A percentile compares a stretch with the other conserved stretches of the same genome.
phyloP scores from a whole-genome alignment of 2,113 vertebrate species.

The Elanus axillaris region DNA sequence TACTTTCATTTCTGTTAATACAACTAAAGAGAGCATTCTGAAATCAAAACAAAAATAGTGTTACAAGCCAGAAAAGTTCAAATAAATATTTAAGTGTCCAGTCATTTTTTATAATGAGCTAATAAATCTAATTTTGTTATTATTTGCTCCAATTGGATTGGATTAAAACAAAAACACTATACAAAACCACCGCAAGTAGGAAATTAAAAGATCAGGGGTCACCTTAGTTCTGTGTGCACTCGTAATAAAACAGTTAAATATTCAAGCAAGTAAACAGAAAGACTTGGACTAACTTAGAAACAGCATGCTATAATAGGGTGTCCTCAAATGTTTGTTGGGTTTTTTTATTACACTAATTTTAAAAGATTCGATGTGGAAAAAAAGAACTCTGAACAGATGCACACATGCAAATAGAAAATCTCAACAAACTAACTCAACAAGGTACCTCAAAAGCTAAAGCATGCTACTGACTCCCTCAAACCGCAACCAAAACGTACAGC shows the following conservation, averaged over 20 bases:
- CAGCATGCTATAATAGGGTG: not conserved
- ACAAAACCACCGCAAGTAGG: not conserved
- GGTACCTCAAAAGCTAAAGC: not conserved
- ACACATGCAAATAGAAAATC: not conserved
- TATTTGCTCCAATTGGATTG: not conserved
- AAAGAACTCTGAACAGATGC: not conserved
- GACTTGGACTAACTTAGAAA: not conserved
- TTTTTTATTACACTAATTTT: not conserved
- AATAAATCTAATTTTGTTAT: not conserved
- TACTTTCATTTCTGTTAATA: slow-evolving; percentile 99
- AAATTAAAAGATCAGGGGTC: not conserved
- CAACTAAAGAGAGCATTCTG: slow-evolving; percentile 98
- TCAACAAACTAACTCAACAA: not conserved
- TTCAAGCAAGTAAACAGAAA: not conserved
- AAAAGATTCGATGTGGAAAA: not conserved
- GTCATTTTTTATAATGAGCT: not conserved
- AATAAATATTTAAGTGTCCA: not conserved
- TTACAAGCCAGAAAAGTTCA: slow-evolving; percentile 13
- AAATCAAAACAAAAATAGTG: slow-evolving; percentile 71
- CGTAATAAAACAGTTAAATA: not conserved
- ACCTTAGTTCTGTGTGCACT: not conserved
- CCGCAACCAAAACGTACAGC: not conserved
- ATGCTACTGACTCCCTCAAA: not conserved
- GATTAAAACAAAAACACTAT: not conserved
- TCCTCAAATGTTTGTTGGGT: not conserved